Conservation (phyloP, 2,797 vertebrate genomes). For the Micromesistius poutassou region DNA sequence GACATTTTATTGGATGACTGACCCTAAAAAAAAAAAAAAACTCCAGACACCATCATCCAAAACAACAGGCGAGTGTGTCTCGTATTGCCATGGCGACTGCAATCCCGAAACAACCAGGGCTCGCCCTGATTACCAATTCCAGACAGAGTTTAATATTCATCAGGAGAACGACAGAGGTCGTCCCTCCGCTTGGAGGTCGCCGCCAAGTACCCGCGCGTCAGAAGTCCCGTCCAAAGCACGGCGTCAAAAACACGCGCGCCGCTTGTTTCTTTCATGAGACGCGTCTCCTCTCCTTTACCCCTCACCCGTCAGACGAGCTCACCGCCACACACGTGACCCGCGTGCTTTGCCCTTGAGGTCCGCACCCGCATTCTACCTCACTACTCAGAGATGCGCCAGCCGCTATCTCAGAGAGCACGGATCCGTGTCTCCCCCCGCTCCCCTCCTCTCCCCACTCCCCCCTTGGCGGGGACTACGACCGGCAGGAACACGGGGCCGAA, state of each 20-base stretch:
- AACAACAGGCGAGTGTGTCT: constrained; percentile 12
- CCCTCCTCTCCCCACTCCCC: not conserved
- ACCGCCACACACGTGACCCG: constrained; percentile 15
- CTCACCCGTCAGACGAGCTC: constrained; percentile 28
- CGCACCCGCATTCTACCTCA: constrained; percentile 40
- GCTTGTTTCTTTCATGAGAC: constrained; percentile 10
- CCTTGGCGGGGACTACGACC: not conserved
- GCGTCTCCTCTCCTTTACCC: not conserved
- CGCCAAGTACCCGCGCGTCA: not conserved
- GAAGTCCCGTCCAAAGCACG: too few relatives aligned
- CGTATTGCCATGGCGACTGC: not conserved
- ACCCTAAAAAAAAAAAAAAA: constrained; percentile 26
- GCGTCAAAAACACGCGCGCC: too few relatives aligned
- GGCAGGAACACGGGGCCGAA: constrained; percentile 1
- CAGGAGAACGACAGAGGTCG: not conserved
- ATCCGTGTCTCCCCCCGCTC: not conserved
- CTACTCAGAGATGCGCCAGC: constrained; percentile 38
- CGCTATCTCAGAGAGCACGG: not conserved
- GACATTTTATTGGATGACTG: constrained; percentile 25
- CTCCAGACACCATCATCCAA: constrained; percentile 12
- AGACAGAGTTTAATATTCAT: not conserved
- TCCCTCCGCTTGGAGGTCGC: not conserved
- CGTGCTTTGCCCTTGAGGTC: constrained; percentile 33
- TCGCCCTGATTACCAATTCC: not conserved
- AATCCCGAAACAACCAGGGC: not conserved